Conservation (phyloP, 2,888 invertebrate genomes). For the Spatulosminthurus flaviceps region DNA sequence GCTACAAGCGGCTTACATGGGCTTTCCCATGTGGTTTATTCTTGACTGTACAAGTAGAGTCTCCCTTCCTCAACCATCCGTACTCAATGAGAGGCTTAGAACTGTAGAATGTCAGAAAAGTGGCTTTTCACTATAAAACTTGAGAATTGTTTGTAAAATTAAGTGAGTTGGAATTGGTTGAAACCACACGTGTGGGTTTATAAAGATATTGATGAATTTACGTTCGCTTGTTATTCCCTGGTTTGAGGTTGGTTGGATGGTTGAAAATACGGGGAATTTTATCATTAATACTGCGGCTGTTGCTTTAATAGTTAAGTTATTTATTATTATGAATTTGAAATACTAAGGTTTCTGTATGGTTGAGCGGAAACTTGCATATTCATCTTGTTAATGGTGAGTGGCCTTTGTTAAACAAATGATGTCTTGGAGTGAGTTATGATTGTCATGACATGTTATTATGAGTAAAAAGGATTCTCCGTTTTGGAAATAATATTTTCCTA, state of each 20-base stretch:
- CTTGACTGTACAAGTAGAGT: too few species aligned
- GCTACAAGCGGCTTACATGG: slow-evolving; percentile 32
- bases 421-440: neutral
- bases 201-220: neutral
- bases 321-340: too few species aligned
- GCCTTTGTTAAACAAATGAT: neutral
- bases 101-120: too few species aligned
- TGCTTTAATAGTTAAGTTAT: too few species aligned
- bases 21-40: slow-evolving; percentile 18
- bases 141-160: neutral
- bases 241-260: too few species aligned
- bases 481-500: too few species aligned
- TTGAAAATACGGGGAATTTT: too few species aligned
- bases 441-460: neutral
- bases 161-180: neutral
- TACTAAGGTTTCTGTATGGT: neutral
- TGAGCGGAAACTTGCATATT: neutral
- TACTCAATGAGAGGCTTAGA: too few species aligned
- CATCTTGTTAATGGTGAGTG: neutral
- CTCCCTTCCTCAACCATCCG: too few species aligned
- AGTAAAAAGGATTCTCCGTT: neutral
- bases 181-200: too few species aligned
- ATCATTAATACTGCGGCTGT: too few species aligned
- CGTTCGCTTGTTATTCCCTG: neutral
- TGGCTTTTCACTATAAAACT: neutral